These are phyloP conservation scores for Lasioglossum zephyrum DNA, from an alignment of 2,888 invertebrate species.

Conservation along the genomic window DNA sequence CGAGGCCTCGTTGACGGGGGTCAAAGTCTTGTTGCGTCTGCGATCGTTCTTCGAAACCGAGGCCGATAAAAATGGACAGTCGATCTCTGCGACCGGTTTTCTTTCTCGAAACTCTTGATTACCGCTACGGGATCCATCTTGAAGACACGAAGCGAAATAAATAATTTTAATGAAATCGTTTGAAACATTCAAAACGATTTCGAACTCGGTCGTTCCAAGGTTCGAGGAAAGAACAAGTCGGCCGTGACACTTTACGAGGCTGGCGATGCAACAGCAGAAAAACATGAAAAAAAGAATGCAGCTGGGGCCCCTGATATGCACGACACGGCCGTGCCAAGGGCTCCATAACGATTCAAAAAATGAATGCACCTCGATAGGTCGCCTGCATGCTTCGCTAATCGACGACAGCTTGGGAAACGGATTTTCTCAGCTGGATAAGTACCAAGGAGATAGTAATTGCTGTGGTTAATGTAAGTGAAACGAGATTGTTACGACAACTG, in stretches of 20 bases:
- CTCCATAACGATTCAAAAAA: not conserved
- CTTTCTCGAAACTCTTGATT: not conserved
- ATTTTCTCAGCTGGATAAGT: not conserved
- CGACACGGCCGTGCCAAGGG: not conserved
- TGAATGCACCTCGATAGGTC: not conserved
- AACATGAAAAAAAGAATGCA: not conserved
- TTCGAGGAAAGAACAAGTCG: not conserved
- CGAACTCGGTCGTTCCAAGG: not conserved
- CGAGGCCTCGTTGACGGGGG: slow-evolving; percentile 61
- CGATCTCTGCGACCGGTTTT: not conserved
- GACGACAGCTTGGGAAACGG: not conserved
- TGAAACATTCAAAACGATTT: not conserved
- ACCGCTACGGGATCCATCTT: not conserved
- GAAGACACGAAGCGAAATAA: not conserved
- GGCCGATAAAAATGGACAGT: not conserved
- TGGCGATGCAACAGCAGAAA: not conserved
- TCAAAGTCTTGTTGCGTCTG: slow-evolving; percentile 71
- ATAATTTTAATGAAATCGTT: not conserved
- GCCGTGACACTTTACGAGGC: not conserved
- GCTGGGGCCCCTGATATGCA: not conserved
- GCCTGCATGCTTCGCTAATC: not conserved
- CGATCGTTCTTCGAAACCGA: slow-evolving; percentile 31
- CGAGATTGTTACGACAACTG: not conserved
- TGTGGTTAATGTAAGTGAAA: not conserved
- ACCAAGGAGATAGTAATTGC: not conserved